These are phyloP conservation scores for Drosophila kanekoi DNA, from an alignment of 2,888 invertebrate genomes.

Conservation along the genomic window DNA sequence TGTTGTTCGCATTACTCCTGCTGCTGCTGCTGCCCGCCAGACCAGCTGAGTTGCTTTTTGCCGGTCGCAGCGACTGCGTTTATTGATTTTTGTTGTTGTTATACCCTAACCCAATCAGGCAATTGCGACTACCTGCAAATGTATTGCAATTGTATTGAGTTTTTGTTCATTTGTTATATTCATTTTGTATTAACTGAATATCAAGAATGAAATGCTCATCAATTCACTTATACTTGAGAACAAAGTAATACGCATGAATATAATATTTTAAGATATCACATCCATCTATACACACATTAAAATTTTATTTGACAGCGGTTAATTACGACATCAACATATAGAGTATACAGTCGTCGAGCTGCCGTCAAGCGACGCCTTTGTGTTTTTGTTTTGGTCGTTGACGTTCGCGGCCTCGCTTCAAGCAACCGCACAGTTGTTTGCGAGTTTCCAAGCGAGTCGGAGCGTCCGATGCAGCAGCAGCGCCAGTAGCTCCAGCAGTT, in stretches of 20 bases:
- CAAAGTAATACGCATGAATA: too few relatives aligned
- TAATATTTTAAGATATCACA: too few relatives aligned
- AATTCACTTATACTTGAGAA: too few relatives aligned
- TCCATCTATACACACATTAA: too few relatives aligned
- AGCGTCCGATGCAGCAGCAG: slow-evolving; percentile 31
- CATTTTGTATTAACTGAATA: too few relatives aligned
- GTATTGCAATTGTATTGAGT: too few relatives aligned
- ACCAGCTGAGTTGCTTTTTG: slow-evolving; percentile 49
- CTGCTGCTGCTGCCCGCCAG: slow-evolving; percentile 34
- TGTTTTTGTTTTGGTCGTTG: slow-evolving; percentile 51
- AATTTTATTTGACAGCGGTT: too few relatives aligned
- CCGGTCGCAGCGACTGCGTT: slow-evolving; percentile 33
- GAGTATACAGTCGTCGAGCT: slow-evolving; percentile 10
- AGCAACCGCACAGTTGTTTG: slow-evolving; percentile 65
- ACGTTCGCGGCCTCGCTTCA: slow-evolving; percentile 51
- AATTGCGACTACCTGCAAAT: neutral
- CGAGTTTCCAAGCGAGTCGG: slow-evolving; percentile 58
- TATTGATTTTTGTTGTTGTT: slow-evolving; percentile 22
- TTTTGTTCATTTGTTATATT: too few relatives aligned
- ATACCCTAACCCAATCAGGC: slow-evolving; percentile 24
- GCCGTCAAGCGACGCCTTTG: neutral
- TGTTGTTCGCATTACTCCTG: neutral
- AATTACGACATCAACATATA: neutral
- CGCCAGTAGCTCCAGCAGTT: slow-evolving; percentile 13
- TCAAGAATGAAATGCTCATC: too few relatives aligned